These are phyloP conservation scores for Zaprionus capensis DNA, from an alignment of 1,140 invertebrate species.

Conservation along the genomic window DNA sequence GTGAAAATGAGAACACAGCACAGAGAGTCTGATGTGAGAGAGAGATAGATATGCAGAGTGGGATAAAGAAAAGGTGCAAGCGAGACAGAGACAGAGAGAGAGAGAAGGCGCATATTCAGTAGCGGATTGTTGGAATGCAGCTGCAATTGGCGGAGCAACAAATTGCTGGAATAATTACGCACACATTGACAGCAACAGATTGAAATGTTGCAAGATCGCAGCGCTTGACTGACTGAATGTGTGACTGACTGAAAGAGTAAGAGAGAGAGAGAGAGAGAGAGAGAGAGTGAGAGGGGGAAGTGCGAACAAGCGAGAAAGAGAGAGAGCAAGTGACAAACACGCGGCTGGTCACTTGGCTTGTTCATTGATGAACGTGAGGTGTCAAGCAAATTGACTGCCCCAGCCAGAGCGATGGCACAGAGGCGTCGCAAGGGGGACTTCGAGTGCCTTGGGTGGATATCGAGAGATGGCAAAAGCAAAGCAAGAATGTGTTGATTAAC, in stretches of 20 bases:
- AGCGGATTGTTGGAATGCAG: constrained; percentile 60
- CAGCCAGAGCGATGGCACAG: constrained; percentile 37
- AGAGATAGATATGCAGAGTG: background rate
- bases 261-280: constrained; percentile 22
- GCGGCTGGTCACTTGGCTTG: constrained; percentile 29
- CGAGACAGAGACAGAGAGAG: background rate
- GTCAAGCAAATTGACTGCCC: constrained; percentile 77
- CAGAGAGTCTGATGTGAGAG: background rate
- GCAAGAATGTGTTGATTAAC: background rate
- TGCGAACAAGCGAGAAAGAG: constrained; percentile 4
- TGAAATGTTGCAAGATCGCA: constrained; percentile 56
- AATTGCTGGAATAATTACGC: constrained; percentile 84
- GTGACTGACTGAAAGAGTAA: background rate
- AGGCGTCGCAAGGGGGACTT: constrained; percentile 15
- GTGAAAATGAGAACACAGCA: background rate
- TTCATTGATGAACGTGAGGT: constrained; percentile 80
- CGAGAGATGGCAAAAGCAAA: background rate
- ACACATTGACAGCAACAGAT: constrained; percentile 76
- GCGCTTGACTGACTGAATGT: constrained; percentile 28
- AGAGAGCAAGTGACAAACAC: constrained; percentile 18
- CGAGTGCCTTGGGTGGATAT: background rate
- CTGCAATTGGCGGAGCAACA: constrained; percentile 81
- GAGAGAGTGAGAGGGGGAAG: constrained; percentile 21
- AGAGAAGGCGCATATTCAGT: background rate
- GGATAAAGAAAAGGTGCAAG: background rate